Evolutionary conservation across 2,797 vertebrate species (phyloP), one percentile per base, ranked within the genome.

Genomic region (Coregonus ussuriensis): DNA sequence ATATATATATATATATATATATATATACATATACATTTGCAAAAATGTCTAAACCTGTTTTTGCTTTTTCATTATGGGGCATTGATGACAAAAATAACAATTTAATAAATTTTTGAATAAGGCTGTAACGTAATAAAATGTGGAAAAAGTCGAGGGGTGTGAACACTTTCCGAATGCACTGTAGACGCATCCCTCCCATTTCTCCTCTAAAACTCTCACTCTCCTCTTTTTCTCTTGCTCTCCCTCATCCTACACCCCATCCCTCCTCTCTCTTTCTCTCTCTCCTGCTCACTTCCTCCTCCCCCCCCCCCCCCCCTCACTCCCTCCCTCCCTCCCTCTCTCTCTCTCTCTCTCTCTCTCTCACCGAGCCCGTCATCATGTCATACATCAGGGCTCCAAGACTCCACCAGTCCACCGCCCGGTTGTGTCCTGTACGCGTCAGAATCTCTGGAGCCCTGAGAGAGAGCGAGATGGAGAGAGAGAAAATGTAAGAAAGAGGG

Each of bases 311-410:
- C 1, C 31, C n/a, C n/a, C n/a, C n/a, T n/a, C n/a, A n/a, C n/a
- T n/a, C n/a, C n/a, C n/a, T n/a, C n/a, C n/a, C n/a, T n/a, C n/a
- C n/a, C n/a, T n/a, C n/a, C n/a, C n/a, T n/a, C n/a, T n/a, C n/a
- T n/a, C n/a, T 33, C 31, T 33, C 31, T 33, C 31, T 63, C 18
- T 65, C 4, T n/a, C 25, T 41, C 4, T 76, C 1, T 67, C 96
- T 96, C 92, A 97, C 97, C 92, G 96, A 97, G 91, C 97, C 97
- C 0, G 97, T 98, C 95, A 98, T 96, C 97, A 98, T 98, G 89
- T 98, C 97, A 0, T 95, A 97, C 95, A 98, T 96, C 86, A 98
- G 90, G 9, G 96, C 95, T 0, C 97, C 97, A 63, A 98, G 93
- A 86, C 97, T 98, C 97, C 97, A 98, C 97, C 97, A 98, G 82